phyloP scores from a whole-genome alignment of 37 sponge, comb jelly and placozoan genomes.

The Geodia barretti region DNA sequence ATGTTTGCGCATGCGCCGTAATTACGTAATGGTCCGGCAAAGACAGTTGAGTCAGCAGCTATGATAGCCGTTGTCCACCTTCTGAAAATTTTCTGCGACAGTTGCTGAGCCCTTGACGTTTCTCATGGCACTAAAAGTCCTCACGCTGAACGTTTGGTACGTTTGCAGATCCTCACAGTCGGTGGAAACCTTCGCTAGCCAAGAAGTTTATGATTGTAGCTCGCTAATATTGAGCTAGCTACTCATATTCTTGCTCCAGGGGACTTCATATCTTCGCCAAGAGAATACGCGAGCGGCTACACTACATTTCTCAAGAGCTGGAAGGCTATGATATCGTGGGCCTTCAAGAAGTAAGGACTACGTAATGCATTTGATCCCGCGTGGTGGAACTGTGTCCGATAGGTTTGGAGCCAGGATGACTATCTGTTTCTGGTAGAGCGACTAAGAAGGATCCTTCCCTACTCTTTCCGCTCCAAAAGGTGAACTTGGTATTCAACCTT shows the following conservation, averaged over 20 bases:
- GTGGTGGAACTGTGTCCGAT: not conserved
- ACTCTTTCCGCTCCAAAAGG: conserved; percentile 37
- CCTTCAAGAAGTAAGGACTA: conserved; percentile 65
- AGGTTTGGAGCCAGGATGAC: conserved; percentile 56
- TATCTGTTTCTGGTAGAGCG: conserved; percentile 22
- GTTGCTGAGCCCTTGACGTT: no score
- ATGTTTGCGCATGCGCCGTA: no score
- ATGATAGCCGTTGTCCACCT: no score
- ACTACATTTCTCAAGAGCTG: conserved; percentile 57
- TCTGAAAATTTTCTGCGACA: no score
- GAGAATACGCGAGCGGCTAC: conserved; percentile 58
- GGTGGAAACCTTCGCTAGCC: not conserved
- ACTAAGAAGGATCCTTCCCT: conserved; percentile 12
- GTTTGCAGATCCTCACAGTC: not conserved
- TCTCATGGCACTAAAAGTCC: conserved; percentile 23
- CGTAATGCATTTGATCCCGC: not conserved
- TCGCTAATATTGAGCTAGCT: not conserved
- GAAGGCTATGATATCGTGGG: conserved; percentile 70
- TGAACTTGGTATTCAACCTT: not conserved
- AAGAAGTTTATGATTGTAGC: not conserved
- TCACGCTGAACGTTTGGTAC: conserved; percentile 33
- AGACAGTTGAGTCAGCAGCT: no score
- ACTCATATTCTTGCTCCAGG: not conserved
- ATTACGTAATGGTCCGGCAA: no score
- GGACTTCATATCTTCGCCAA: not conserved